These are phyloP conservation scores for Lamprologus lemairii DNA, from an alignment of 2,113 vertebrate genomes.

Conservation along the genomic window DNA sequence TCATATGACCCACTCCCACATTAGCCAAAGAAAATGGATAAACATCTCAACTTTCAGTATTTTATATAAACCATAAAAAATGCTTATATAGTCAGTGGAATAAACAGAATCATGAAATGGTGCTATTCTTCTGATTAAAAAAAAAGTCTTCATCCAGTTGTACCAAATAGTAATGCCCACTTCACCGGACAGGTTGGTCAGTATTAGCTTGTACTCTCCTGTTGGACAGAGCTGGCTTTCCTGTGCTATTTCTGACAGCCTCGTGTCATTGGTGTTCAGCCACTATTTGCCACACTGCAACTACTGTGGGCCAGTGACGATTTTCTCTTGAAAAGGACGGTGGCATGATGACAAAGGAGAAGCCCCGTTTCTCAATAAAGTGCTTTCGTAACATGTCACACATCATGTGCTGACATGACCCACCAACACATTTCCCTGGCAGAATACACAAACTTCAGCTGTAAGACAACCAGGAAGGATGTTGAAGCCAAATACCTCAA, in stretches of 20 bases:
- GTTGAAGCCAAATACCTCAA: not conserved
- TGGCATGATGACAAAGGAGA: not conserved
- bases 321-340: not conserved
- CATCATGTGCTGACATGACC: not conserved
- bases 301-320: not conserved
- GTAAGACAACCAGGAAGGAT: not conserved
- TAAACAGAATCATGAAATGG: not conserved
- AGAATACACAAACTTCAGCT: not conserved
- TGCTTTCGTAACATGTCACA: not conserved
- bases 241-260: conserved; percentile 32
- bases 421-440: not conserved
- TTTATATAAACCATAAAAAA: not conserved
- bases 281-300: not conserved
- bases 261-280: not conserved
- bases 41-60: not conserved
- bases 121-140: not conserved
- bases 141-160: not conserved
- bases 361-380: not conserved
- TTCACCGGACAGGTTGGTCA: not conserved
- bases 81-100: too few species aligned
- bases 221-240: conserved; percentile 3
- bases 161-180: not conserved
- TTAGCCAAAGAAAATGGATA: not conserved
- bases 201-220: not conserved
- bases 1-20: too few species aligned